Base-by-base conservation (phyloP, 1,140 invertebrate species). In the Centruroides vittatus region DNA sequence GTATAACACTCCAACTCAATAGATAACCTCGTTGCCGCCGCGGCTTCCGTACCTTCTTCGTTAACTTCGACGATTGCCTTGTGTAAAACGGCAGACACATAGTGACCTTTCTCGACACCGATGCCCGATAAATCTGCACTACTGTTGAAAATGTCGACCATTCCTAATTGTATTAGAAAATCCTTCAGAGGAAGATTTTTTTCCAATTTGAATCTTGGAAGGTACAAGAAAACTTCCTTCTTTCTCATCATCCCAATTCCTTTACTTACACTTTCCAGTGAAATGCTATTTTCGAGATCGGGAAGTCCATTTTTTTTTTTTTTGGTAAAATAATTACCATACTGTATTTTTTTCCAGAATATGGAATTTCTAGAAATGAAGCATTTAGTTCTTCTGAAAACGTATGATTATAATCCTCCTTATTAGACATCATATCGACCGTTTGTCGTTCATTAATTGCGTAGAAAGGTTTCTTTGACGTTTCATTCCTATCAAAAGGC, bases 161-260 rank as follows among this genome's bases (percentile, higher is more conserved):
- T 53, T 35, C 68, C 68, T 57, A 69, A 63, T 50, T 59, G 67
- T 23, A 60, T 60, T 10, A 69, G 56, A 47, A 60, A 57, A 5
- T 61, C 53, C 13, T 62, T 61, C n/a, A 69, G 55, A 58, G 68
- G 65, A 41, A 68, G 65, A 23, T 58, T 60, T 63, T 82, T 81
- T 67, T 93, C 88, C 23, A 91, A 76, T 11, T 80, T 81, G 72
- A 93, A 93, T 69, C 86, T 88, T 0, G 89, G 90, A 13, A 94
- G 51, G 8, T 53, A 8, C 7, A 53, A 8, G 0, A 6, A 6
- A 6, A 53, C 8, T 36, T 53, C 3, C 7, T 5, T 3, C 8
- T 53, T 8, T 53, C 51, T 53, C 23, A 53, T 6, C 7, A 6
- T 23, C 8, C 35, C 8, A 6, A 41, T 6, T 41, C 3, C 8